Conservation (phyloP, 2,113 vertebrate species). For the Himantopus leucocephalus region DNA sequence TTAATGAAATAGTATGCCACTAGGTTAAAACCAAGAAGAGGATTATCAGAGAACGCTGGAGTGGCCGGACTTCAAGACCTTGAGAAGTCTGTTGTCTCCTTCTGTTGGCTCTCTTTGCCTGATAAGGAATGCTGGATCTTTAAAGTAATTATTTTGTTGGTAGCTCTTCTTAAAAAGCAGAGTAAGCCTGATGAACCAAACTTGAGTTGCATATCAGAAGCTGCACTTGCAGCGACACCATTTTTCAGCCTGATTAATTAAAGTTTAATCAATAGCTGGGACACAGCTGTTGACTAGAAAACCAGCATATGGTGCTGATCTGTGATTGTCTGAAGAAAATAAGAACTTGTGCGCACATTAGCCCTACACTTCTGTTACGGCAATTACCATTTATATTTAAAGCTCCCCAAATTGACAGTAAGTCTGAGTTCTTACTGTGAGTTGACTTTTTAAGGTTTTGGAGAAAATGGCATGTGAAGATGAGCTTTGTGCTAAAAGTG, state of each 20-base stretch:
- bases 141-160: neutral
- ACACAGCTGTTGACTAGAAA: conserved; percentile 39
- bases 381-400: neutral
- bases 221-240: neutral
- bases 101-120: neutral
- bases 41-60: neutral
- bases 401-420: neutral
- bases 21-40: neutral
- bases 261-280: conserved; percentile 13
- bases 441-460: neutral
- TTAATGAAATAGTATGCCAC: neutral
- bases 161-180: neutral
- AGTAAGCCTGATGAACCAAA: neutral
- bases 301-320: conserved; percentile 23
- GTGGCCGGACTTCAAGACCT: neutral
- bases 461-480: neutral
- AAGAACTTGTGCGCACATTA: neutral
- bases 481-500: neutral
- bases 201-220: neutral
- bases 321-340: neutral
- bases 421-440: neutral
- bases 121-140: neutral
- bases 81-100: neutral
- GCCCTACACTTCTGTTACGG: neutral
- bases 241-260: conserved; percentile 22